These are phyloP conservation scores for Perca schrenkii DNA, from an alignment of 2,113 vertebrate species.

Conservation along the genomic window DNA sequence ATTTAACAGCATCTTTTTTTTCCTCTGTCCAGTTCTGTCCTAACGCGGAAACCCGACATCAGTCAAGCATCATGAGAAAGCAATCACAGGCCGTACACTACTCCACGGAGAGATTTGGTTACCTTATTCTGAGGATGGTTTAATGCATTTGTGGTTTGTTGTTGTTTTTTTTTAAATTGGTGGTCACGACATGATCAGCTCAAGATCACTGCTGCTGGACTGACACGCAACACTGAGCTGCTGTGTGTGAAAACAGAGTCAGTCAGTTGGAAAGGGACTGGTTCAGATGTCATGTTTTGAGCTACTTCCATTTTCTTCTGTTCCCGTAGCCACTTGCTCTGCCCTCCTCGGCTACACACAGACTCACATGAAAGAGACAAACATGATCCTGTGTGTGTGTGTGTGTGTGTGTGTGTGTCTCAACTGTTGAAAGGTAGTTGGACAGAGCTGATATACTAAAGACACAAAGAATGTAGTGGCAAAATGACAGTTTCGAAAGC, in stretches of 20 bases:
- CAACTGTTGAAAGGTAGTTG: not conserved
- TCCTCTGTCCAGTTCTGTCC: not conserved
- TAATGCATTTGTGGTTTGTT: not conserved
- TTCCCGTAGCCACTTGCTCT: constrained; percentile 70
- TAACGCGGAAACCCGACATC: not conserved
- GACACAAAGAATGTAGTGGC: not conserved
- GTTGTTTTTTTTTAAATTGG: not conserved
- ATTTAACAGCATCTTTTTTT: no score
- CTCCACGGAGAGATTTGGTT: not conserved
- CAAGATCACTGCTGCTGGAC: constrained; percentile 11
- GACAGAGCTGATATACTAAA: not conserved
- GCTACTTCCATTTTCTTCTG: constrained; percentile 36
- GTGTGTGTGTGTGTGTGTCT: not conserved
- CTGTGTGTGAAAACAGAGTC: constrained; percentile 49
- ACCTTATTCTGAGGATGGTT: not conserved
- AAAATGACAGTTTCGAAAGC: not conserved
- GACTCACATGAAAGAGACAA: constrained; percentile 37
- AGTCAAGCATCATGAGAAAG: not conserved
- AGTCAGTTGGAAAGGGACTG: constrained; percentile 10
- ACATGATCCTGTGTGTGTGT: not conserved
- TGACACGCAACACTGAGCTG: constrained; percentile 34
- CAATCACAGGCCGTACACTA: not conserved
- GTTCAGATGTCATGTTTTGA: constrained; percentile 62
- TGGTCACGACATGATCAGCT: constrained; percentile 11
- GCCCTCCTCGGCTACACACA: not conserved